Evolutionary conservation across 2,797 vertebrate species (phyloP), one percentile per base, ranked within the genome.

Genomic region (Myoxocephalus aenaeus): DNA sequence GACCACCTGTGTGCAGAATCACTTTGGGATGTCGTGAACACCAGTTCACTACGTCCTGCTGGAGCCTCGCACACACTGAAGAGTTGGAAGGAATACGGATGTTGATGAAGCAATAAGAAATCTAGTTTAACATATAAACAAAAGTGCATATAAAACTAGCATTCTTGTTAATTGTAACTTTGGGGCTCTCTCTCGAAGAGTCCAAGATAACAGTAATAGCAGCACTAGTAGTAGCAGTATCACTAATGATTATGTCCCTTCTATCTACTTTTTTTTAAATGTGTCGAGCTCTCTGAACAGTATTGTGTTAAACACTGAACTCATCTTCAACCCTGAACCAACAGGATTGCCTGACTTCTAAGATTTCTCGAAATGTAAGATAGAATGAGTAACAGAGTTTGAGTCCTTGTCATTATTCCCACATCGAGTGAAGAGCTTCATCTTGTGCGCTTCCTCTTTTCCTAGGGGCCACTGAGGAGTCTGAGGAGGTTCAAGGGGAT

Each of bases 401-500:
- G 25, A 3, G 27, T 65, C 7, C 1, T 51, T 27, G 18, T 64
- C n/a, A 3, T 62, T 5, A 25, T 12, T 14, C 2, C 20, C 14
- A 6, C n/a, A 57, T 14, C n/a, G n/a, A 59, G 6, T 17, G n/a
- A 44, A 12, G 27, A 22, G 29, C 13, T 29, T 62, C 15, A 61
- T n/a, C 3, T 48, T 22, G 5, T 36, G 0, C 32, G 0, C 9
- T 61, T 34, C 5, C 73, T 67, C 61, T 69, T 89, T 81, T 82
- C 65, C 80, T 88, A 99, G 98, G 97, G 80, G 98, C 97, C 66
- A 94, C 93, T 68, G 98, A 99, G 0, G 97, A 97, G 80, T 83
- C 95, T 1, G 97, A 98, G 80, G 97, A 98, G 68, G 85, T 97
- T 79, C 95, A 94, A 0, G 97, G 98, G 83, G 97, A 98, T 20